phyloP scores from a whole-genome alignment of 1,140 invertebrate species.

The Halotydeus destructor region DNA sequence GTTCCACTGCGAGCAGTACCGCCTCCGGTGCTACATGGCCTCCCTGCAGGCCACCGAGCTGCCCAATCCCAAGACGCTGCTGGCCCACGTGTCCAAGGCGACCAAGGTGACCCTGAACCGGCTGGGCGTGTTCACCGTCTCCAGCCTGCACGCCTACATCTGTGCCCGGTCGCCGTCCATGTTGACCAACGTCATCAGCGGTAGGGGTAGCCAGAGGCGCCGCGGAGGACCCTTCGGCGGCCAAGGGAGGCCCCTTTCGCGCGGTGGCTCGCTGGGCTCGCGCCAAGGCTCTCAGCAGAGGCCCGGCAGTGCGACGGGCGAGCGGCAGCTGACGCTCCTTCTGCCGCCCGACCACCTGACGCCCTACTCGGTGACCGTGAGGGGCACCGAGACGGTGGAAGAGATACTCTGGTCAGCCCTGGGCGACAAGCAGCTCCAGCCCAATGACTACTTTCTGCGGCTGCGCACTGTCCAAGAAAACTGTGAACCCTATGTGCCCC shows the following conservation, averaged over 20 bases:
- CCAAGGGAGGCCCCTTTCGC: not conserved
- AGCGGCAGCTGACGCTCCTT: constrained; percentile 3
- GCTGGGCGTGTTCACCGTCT: constrained; percentile 88
- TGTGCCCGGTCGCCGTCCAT: constrained; percentile 78
- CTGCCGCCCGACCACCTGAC: constrained; percentile 1
- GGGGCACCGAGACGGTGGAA: constrained; percentile 42
- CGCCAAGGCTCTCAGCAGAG: too few relatives aligned
- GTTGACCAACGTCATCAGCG: constrained; percentile 72
- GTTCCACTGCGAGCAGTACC: constrained; percentile 87
- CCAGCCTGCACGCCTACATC: constrained; percentile 91
- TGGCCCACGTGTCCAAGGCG: constrained; percentile 79
- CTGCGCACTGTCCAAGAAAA: constrained; percentile 83
- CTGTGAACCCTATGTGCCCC: constrained; percentile 86
- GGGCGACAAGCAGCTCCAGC: constrained; percentile 64
- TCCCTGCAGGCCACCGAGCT: constrained; percentile 69
- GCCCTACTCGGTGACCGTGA: not conserved
- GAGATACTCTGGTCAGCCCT: constrained; percentile 81
- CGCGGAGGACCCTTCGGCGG: not conserved
- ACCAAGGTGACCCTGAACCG: constrained; percentile 86
- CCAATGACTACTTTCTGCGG: constrained; percentile 83
- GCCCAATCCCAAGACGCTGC: constrained; percentile 86
- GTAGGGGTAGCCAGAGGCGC: constrained; percentile 65
- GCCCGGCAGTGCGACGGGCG: too few relatives aligned
- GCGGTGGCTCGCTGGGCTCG: too few relatives aligned
- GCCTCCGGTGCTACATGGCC: constrained; percentile 86